Evolutionary conservation across 2,797 vertebrate genomes (phyloP).

Genomic region (Anableps anableps): DNA sequence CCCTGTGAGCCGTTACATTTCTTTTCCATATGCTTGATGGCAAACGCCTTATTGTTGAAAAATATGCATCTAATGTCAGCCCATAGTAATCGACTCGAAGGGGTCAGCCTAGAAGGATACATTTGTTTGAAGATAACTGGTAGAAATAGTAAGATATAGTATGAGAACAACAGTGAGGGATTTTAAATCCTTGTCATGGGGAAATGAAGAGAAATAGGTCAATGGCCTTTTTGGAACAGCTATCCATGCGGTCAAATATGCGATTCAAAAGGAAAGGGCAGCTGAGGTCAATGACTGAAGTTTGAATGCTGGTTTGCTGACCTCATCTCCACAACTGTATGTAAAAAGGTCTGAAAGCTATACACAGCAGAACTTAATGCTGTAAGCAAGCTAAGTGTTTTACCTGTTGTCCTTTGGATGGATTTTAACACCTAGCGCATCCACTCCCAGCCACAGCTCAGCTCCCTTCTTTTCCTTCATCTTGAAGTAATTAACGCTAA

Average conservation of each 20-base stretch:
- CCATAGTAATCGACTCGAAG: background rate
- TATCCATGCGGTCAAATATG: conserved; percentile 25
- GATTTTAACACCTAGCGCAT: conserved; percentile 89
- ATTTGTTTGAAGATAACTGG: background rate
- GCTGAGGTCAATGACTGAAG: conserved; percentile 41
- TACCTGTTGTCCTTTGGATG: conserved; percentile 91
- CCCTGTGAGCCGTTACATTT: no score
- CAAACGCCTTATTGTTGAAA: rapidly evolving
- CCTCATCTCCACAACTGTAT: conserved; percentile 13
- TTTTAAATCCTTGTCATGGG: background rate
- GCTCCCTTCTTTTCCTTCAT: background rate
- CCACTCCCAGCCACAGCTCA: background rate
- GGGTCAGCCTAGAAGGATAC: background rate
- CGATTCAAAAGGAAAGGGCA: conserved; percentile 23
- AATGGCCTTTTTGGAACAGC: conserved; percentile 54
- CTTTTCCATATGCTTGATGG: no score
- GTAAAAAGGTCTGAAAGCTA: conserved; percentile 6
- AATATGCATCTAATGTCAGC: rapidly evolving
- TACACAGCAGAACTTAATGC: background rate
- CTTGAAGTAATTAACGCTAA: conserved; percentile 95
- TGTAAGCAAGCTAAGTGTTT: background rate
- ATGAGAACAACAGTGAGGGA: background rate
- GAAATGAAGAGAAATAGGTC: conserved; percentile 30
- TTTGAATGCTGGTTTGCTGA: conserved; percentile 20
- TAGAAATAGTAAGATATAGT: background rate